Evolutionary conservation across 2,888 invertebrate species (phyloP), one percentile per base, ranked within the genome.

Genomic region (Lathronympha strigana): DNA sequence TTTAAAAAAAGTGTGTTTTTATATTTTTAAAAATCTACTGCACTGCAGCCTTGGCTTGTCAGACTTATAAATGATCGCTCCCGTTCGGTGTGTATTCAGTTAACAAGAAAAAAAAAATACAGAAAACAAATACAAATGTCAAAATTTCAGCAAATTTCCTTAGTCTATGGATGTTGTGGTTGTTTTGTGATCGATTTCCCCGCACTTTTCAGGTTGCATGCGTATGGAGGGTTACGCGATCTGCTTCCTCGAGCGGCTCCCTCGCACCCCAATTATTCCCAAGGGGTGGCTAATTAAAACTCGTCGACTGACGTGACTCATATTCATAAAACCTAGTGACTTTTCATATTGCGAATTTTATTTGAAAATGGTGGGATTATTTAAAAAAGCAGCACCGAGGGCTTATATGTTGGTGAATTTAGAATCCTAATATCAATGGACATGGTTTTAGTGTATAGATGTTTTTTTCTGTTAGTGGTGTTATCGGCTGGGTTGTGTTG

Each of bases 401-500:
- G 25, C 23, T 25, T n/a, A n/a, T 45, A 13, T 58, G 40, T 40
- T 11, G 19, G 23, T 33, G 15, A 31, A 15, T 51, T 45, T 8
- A 11, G 17, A 23, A 15, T 58, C 0, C 21, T 17, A 19, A 13
- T 33, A 13, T 60, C 43, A 25, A 25, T 15, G 43, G 58, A 33
- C 43, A 64, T 64, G 64, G 25, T 58, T 45, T 51, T 53, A 25
- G 63, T 4, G 31, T 21, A 17, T 50, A 9, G 17, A 17, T 21
- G 17, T 9, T 31, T 57, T 31, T 11, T 31, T 57, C 40, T 15
- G 55, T 19, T 33, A 9, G 25, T n/a, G 43, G 36, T 43, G 66
- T 47, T 23, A 33, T 33, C 33, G 21, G 54, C 21, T 31, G 53
- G 23, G 11, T 19, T 66, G 70, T 76, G 72, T 75, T 73, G 73